phyloP scores from a whole-genome alignment of 2,113 vertebrate genomes.

The Zosterops pallidus region DNA sequence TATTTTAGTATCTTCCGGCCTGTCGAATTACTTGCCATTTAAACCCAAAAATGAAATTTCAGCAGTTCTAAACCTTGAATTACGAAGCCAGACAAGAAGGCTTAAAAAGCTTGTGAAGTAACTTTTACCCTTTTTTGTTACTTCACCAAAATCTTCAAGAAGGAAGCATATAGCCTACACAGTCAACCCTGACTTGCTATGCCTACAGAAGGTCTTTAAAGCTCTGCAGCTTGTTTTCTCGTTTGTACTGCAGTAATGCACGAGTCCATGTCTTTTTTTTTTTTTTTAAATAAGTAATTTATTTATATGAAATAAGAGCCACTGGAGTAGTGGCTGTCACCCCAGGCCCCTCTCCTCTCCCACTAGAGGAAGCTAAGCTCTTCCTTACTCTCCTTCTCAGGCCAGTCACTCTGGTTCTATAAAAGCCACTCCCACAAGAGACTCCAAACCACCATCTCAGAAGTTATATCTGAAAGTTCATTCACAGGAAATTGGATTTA shows the following conservation, averaged over 20 bases:
- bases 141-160: not conserved
- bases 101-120: not conserved
- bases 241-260: not conserved
- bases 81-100: not conserved
- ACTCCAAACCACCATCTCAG: not conserved
- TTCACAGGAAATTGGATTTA: not conserved
- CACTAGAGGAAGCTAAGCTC: not conserved
- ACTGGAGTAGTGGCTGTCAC: not conserved
- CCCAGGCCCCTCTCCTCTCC: no score
- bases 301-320: not conserved
- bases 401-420: not conserved
- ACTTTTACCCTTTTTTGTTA: not conserved
- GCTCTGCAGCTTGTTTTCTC: not conserved
- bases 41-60: not conserved
- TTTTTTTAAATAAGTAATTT: not conserved
- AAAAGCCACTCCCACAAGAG: not conserved
- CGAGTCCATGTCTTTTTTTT: fast-evolving
- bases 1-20: not conserved
- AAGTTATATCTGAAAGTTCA: not conserved
- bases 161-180: not conserved
- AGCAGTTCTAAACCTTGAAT: not conserved
- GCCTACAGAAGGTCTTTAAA: not conserved
- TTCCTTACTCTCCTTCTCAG: not conserved
- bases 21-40: not conserved
- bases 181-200: not conserved